Conservation (phyloP, 2,888 invertebrate species). For the Electrophaes corylata region DNA sequence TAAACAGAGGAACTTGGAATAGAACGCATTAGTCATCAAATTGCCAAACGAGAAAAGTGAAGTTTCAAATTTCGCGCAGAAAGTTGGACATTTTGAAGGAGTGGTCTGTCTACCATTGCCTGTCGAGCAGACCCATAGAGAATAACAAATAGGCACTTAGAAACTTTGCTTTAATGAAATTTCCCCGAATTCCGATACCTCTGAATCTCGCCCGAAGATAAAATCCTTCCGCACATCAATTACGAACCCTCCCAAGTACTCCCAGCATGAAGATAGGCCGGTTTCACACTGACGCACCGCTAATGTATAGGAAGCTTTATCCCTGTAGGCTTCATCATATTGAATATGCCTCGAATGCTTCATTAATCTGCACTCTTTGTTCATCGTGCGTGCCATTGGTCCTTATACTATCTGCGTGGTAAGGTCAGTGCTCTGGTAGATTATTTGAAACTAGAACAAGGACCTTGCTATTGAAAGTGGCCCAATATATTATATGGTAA, state of each 20-base stretch:
- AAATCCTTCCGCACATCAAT: conserved; percentile 46
- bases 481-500: no score
- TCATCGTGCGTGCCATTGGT: no score
- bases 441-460: no score
- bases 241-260: conserved; percentile 32
- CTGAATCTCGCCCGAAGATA: conserved; percentile 33
- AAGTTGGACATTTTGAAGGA: conserved; percentile 20
- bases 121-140: conserved; percentile 25
- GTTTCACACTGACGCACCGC: not conserved
- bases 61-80: not conserved
- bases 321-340: not conserved
- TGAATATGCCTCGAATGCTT: not conserved
- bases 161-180: conserved; percentile 32
- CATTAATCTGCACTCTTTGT: no score
- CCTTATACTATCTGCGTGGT: no score
- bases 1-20: conserved; percentile 1
- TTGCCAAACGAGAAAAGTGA: conserved; percentile 8
- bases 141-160: conserved; percentile 32
- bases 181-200: conserved; percentile 33
- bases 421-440: no score
- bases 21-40: conserved; percentile 10
- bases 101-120: conserved; percentile 12
- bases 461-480: no score
- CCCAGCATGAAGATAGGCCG: not conserved
- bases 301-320: not conserved